phyloP scores from a whole-genome alignment of 2,888 invertebrate species.

The Synanthedon tipuliformis region DNA sequence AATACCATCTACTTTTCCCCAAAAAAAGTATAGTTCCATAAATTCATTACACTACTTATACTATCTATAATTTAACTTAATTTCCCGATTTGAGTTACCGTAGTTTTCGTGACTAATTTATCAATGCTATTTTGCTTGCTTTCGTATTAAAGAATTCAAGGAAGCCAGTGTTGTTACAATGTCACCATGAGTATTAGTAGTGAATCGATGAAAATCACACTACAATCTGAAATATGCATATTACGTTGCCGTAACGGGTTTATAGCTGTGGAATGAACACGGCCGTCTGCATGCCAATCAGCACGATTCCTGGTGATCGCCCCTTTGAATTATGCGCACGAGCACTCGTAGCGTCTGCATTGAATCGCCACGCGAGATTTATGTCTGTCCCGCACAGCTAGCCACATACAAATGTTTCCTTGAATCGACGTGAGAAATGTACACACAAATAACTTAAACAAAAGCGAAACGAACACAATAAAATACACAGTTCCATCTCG shows the following conservation, averaged over 20 bases:
- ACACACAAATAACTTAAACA: background rate
- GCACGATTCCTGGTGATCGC: constrained; percentile 61
- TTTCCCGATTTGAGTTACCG: too few relatives aligned
- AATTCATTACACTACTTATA: too few relatives aligned
- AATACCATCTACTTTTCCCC: too few relatives aligned
- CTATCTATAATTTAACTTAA: too few relatives aligned
- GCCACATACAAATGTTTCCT: constrained; percentile 49
- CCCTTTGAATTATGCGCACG: constrained; percentile 64
- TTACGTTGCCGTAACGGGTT: constrained; percentile 61
- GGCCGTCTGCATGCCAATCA: constrained; percentile 62
- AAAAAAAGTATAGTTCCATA: too few relatives aligned
- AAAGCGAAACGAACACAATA: too few relatives aligned
- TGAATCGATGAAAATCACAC: background rate
- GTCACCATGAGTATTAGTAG: too few relatives aligned
- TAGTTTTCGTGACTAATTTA: too few relatives aligned
- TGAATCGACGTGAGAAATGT: constrained; percentile 33
- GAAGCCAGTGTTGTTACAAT: too few relatives aligned
- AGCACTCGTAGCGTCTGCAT: constrained; percentile 57
- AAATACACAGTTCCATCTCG: too few relatives aligned
- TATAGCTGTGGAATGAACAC: constrained; percentile 57
- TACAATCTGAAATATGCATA: constrained; percentile 39
- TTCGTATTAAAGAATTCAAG: too few relatives aligned
- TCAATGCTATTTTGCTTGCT: too few relatives aligned
- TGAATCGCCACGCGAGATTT: constrained; percentile 56
- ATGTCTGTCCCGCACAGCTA: constrained; percentile 34